A percentile compares a stretch with the other conserved stretches of the same genome.
Evolutionary conservation across 2,113 vertebrate species (phyloP).

Genomic region (Calyptommatus sinebrachiatus): DNA sequence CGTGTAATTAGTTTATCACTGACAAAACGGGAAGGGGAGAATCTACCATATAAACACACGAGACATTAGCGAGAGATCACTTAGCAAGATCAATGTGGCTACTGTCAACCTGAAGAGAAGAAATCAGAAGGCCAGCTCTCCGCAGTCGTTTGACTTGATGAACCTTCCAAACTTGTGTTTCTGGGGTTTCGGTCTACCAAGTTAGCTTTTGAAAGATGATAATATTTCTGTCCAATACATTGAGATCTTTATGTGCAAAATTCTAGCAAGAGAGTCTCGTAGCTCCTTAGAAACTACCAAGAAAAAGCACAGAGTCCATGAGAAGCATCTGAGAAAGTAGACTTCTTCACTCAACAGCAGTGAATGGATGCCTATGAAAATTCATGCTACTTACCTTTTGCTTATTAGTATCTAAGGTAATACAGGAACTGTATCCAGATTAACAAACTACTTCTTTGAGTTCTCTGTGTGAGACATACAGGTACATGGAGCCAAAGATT

Average conservation of each 20-base stretch:
- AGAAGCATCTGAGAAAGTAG: too few species aligned
- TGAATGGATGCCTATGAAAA: too few species aligned
- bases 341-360: too few species aligned
- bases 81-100: conserved; percentile 60
- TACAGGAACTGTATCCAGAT: too few species aligned
- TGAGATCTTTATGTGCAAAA: background rate
- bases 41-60: conserved; percentile 57
- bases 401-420: too few species aligned
- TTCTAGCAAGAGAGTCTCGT: too few species aligned
- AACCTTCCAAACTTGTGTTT: conserved; percentile 30
- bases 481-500: too few species aligned
- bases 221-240: conserved; percentile 32
- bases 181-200: conserved; percentile 30
- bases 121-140: conserved; percentile 33
- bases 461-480: too few species aligned
- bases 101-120: background rate
- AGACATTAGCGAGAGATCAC: conserved; percentile 63
- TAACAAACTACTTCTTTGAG: too few species aligned
- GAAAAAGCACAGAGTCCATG: too few species aligned
- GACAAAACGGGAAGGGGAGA: conserved; percentile 57
- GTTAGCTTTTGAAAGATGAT: background rate
- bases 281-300: too few species aligned
- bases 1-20: conserved; percentile 69
- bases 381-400: too few species aligned
- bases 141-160: conserved; percentile 30